Percentiles rank a stretch among this genome's conserved stretches.
Evolutionary conservation across 1,140 invertebrate genomes (phyloP).

Genomic region (Rhyzopertha dominica): DNA sequence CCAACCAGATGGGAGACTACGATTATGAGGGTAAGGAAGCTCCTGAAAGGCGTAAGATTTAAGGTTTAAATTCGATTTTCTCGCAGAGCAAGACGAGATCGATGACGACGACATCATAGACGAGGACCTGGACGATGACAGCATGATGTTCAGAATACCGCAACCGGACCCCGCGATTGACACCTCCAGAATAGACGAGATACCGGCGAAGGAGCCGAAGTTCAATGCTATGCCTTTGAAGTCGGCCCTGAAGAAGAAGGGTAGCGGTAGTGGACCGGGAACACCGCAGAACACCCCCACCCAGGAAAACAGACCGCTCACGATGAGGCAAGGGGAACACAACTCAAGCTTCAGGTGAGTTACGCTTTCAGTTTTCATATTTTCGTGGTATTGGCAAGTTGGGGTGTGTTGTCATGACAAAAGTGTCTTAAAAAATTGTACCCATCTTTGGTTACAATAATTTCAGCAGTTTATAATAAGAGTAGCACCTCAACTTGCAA

Average conservation of each 20-base stretch:
- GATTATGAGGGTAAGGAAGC: slow-evolving; percentile 68
- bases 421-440: no score
- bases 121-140: slow-evolving; percentile 48
- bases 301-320: slow-evolving; percentile 65
- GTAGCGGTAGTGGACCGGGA: slow-evolving; percentile 53
- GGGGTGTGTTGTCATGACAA: no score
- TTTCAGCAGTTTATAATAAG: no score
- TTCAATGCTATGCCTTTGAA: slow-evolving; percentile 86
- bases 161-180: slow-evolving; percentile 65
- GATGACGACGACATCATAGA: slow-evolving; percentile 58
- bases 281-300: slow-evolving; percentile 69
- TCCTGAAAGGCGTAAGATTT: no score
- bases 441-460: no score
- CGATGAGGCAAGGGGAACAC: slow-evolving; percentile 63
- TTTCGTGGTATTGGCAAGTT: no score
- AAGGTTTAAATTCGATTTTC: no score
- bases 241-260: slow-evolving; percentile 84
- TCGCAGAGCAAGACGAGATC: slow-evolving; percentile 44
- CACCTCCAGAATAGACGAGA: slow-evolving; percentile 78
- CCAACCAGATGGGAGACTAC: slow-evolving; percentile 49
- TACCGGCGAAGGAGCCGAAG: slow-evolving; percentile 82
- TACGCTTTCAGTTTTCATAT: slow-evolving; percentile 15
- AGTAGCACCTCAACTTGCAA: no score
- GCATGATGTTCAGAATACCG: slow-evolving; percentile 50
- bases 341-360: slow-evolving; percentile 56